Evolutionary conservation across 2,797 vertebrate genomes (phyloP).

Genomic region (Hypotaenidia philippensis): DNA sequence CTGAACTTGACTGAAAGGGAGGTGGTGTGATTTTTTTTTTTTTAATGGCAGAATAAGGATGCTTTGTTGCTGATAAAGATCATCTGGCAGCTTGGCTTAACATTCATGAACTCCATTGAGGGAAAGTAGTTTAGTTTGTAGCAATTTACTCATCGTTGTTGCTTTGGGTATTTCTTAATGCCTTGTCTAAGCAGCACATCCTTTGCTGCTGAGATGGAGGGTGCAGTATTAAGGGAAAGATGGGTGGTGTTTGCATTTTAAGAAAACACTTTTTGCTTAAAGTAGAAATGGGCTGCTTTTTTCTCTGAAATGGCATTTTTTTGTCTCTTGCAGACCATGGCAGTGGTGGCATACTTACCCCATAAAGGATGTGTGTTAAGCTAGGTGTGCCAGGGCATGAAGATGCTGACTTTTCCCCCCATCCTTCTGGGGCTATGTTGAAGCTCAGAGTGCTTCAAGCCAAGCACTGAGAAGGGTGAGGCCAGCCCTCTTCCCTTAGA

Average conservation of each 20-base stretch:
- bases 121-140: neutral
- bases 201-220: neutral
- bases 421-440: too few species aligned
- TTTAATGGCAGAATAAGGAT: neutral
- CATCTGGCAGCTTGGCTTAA: neutral
- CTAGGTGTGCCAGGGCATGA: fast-evolving
- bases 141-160: neutral
- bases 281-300: neutral
- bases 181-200: neutral
- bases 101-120: neutral
- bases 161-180: neutral
- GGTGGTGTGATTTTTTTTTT: neutral
- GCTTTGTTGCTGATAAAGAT: neutral
- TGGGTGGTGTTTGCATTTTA: neutral
- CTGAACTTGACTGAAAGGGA: neutral
- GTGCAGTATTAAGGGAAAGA: neutral
- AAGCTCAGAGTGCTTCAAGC: neutral
- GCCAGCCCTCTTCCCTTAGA: fast-evolving
- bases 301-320: neutral
- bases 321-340: neutral
- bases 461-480: fast-evolving
- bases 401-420: fast-evolving
- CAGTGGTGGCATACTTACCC: neutral
- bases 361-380: fast-evolving
- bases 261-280: neutral